These are phyloP conservation scores for Nipponacmea schrenckii DNA, from an alignment of 2,888 invertebrate species.

Conservation along the genomic window DNA sequence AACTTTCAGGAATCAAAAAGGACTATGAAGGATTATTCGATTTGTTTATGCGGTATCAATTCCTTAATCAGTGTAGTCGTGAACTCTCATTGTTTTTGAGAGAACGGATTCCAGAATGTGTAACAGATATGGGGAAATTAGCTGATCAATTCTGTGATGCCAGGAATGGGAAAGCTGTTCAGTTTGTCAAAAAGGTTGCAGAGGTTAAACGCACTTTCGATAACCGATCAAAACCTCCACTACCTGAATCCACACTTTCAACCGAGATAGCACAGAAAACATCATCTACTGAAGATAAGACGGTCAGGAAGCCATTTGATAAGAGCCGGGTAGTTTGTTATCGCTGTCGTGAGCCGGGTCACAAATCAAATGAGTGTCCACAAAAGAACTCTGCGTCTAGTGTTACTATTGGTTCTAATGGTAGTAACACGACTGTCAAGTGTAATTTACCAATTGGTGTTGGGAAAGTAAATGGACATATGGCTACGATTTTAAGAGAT, in stretches of 20 bases:
- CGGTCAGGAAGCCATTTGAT: neutral
- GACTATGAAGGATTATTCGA: neutral
- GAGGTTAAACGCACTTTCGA: too few species aligned
- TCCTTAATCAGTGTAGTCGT: neutral
- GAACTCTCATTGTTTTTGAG: neutral
- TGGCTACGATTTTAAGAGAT: too few species aligned
- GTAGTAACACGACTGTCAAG: too few species aligned
- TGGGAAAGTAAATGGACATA: too few species aligned
- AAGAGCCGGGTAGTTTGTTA: neutral
- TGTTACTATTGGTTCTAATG: too few species aligned
- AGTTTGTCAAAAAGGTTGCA: too few species aligned
- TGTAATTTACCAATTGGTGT: too few species aligned
- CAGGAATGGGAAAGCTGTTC: neutral
- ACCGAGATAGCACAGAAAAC: neutral
- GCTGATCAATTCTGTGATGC: neutral
- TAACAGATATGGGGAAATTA: neutral
- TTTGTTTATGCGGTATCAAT: neutral
- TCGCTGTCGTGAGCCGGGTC: too few species aligned
- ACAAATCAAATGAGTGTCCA: too few species aligned
- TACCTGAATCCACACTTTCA: neutral
- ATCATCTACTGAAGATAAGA: neutral
- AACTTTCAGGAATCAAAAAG: slow-evolving; percentile 10
- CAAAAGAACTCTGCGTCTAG: too few species aligned
- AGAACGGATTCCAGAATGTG: neutral
- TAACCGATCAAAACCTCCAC: too few species aligned